Evolutionary conservation across 2,113 vertebrate species (phyloP).

Genomic region (Caracal caracal): DNA sequence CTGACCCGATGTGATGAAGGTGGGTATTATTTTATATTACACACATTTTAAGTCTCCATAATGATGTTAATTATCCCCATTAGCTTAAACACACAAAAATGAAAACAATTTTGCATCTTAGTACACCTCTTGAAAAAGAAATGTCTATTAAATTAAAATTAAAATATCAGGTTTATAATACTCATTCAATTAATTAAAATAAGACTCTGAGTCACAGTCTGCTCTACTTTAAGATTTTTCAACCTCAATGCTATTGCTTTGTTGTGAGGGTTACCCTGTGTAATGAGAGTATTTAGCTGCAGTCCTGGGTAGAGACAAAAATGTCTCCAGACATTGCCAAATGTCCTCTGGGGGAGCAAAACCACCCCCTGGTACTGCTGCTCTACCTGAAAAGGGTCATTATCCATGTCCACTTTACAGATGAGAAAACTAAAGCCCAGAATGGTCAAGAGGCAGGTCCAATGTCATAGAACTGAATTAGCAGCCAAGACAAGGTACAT

Average conservation of each 20-base stretch:
- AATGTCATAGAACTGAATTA: background rate
- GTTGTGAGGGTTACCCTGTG: background rate
- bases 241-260: background rate
- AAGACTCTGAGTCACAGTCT: background rate
- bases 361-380: background rate
- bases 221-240: background rate
- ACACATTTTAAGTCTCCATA: background rate
- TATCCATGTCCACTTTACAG: background rate
- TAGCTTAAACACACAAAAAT: constrained; percentile 52
- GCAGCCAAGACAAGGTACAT: background rate
- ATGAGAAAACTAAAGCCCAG: background rate
- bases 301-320: background rate
- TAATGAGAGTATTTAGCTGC: background rate
- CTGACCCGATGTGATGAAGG: background rate
- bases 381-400: background rate
- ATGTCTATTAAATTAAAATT: constrained; percentile 38
- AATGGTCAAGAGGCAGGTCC: background rate
- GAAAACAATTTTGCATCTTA: constrained; percentile 29
- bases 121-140: constrained; percentile 45
- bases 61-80: constrained; percentile 1
- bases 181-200: background rate
- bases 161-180: constrained; percentile 46
- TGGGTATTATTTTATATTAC: constrained; percentile 22
- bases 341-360: background rate
- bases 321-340: background rate